Percentiles rank a stretch among this genome's conserved stretches.
These are phyloP conservation scores for Nemoura dubitans DNA, from an alignment of 2,888 invertebrate species.

Conservation along the genomic window DNA sequence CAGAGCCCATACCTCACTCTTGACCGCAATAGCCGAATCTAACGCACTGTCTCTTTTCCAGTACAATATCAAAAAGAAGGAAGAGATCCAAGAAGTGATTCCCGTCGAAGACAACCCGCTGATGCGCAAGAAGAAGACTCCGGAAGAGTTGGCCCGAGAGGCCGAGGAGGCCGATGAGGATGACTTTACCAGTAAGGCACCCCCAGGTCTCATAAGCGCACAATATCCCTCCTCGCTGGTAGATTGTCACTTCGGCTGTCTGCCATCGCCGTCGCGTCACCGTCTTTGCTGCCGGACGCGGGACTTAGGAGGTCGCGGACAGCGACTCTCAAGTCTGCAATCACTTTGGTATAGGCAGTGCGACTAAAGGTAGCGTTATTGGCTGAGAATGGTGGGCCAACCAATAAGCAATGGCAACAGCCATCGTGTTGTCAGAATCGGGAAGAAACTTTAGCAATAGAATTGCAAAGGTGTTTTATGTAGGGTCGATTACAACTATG, in stretches of 20 bases:
- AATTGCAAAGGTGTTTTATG: too few species aligned
- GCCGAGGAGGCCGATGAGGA: slow-evolving; percentile 96
- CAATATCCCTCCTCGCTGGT: slow-evolving; percentile 35
- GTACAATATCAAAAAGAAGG: slow-evolving; percentile 99
- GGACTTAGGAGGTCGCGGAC: too few species aligned
- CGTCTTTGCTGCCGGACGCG: not conserved
- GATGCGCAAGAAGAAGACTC: slow-evolving; percentile 99
- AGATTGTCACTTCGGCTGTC: slow-evolving; percentile 37
- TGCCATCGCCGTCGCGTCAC: not conserved
- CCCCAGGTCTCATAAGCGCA: slow-evolving; percentile 45
- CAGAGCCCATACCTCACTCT: not conserved
- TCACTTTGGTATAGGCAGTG: too few species aligned
- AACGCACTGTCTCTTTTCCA: slow-evolving; percentile 61
- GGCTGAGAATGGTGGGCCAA: too few species aligned
- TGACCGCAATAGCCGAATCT: not conserved
- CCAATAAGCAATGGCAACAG: too few species aligned
- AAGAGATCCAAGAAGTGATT: slow-evolving; percentile 86
- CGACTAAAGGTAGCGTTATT: too few species aligned
- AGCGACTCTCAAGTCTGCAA: too few species aligned
- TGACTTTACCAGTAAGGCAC: slow-evolving; percentile 88
- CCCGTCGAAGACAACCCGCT: slow-evolving; percentile 91
- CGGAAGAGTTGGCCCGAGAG: slow-evolving; percentile 96
- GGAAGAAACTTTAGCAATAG: too few species aligned
- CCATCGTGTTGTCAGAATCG: too few species aligned
- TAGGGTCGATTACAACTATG: too few species aligned